Conservation (phyloP, 2,797 vertebrate genomes). For the Florisuga fusca region DNA sequence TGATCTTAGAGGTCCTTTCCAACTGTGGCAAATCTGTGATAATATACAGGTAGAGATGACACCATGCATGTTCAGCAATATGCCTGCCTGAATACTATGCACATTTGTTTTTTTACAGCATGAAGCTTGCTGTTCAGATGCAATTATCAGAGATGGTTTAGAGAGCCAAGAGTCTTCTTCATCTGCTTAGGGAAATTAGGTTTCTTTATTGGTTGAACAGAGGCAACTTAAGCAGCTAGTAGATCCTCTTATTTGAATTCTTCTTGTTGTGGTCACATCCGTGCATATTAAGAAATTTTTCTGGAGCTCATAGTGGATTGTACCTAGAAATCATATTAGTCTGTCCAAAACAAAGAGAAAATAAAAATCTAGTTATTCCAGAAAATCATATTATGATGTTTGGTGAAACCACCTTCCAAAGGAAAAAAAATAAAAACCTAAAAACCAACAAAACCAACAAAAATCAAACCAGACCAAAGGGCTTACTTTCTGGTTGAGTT, state of each 20-base stretch:
- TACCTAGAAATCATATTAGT: background rate
- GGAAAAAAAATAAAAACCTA: background rate
- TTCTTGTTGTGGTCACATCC: background rate
- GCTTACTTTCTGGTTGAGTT: background rate
- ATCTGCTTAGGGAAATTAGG: background rate
- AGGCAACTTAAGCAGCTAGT: background rate
- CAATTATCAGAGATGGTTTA: background rate
- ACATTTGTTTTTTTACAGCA: background rate
- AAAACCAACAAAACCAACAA: rapidly evolving
- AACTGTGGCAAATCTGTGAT: no score
- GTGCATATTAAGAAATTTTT: background rate
- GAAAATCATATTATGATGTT: background rate
- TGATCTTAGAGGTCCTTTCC: no score
- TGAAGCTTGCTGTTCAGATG: background rate
- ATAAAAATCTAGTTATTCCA: background rate
- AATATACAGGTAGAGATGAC: background rate
- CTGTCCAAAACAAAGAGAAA: background rate
- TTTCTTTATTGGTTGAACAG: background rate
- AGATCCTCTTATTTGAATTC: background rate
- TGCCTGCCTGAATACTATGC: background rate
- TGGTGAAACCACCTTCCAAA: background rate
- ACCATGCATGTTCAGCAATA: background rate
- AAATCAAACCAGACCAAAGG: background rate
- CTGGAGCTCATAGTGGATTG: background rate
- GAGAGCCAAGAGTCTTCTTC: background rate